Percentiles rank a stretch among this genome's conserved stretches.
phyloP scores from a whole-genome alignment of 1,140 invertebrate genomes.

The Maniola jurtina region DNA sequence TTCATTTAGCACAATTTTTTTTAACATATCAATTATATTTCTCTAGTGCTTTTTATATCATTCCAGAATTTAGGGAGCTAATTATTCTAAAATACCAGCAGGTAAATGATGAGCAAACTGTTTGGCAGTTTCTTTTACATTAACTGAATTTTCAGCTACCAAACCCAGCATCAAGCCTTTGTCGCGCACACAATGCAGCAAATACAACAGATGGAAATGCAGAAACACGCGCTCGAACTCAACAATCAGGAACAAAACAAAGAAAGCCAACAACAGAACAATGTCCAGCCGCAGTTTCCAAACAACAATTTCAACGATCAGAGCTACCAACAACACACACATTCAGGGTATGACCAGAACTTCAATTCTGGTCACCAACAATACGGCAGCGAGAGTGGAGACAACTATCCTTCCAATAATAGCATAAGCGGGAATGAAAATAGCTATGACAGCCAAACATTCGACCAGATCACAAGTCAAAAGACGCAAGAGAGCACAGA shows the following conservation, averaged over 20 bases:
- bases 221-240: slow-evolving; percentile 87
- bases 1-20: slow-evolving; percentile 1
- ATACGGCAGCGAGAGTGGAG: slow-evolving; percentile 68
- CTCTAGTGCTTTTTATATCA: too few species aligned
- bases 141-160: slow-evolving; percentile 80
- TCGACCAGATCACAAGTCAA: slow-evolving; percentile 62
- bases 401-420: slow-evolving; percentile 68
- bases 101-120: too few species aligned
- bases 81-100: too few species aligned
- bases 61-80: too few species aligned
- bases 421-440: slow-evolving; percentile 72
- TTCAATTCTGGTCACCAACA: slow-evolving; percentile 56
- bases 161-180: slow-evolving; percentile 97
- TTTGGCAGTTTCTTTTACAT: slow-evolving; percentile 10
- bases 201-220: slow-evolving; percentile 90
- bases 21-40: too few species aligned
- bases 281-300: slow-evolving; percentile 54
- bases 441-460: slow-evolving; percentile 70
- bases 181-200: slow-evolving; percentile 93
- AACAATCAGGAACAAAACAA: slow-evolving; percentile 59
- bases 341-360: slow-evolving; percentile 54
- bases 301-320: slow-evolving; percentile 64
- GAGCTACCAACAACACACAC: slow-evolving; percentile 53
- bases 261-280: slow-evolving; percentile 52
- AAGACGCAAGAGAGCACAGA: slow-evolving; percentile 53